Base-by-base conservation (phyloP, 2,888 invertebrate genomes). In the Eupithecia inturbata region DNA sequence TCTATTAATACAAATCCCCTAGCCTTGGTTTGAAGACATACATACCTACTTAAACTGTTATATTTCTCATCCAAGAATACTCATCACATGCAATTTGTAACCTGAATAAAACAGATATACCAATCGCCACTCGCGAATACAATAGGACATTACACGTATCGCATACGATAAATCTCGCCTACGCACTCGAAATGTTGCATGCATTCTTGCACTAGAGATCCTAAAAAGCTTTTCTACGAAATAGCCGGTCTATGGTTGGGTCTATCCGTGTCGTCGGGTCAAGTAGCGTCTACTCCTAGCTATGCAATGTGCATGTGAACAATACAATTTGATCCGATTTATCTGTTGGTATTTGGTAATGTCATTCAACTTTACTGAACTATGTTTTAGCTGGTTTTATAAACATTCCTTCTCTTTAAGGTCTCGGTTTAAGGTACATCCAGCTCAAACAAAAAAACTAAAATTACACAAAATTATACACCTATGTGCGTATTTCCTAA, bases 181-280 rank as follows among this genome's bases (percentile, higher is more conserved):
- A 88, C 89, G 85, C 88, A 79, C 82, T 84, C 80, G 75, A 85
- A 84, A 86, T 84, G 83, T 84, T 84, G 82, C 79, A 83, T 78
- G 74, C 77, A 81, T 83, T 80, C 81, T 84, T 84, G 83, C 80
- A 84, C 82, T 81, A 85, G 85, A 82, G 83, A 83, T 88, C 84
- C 86, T 83, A 86, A 89, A 87, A 79, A 82, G 82, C 72, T 82
- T 83, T 90, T 90, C 89, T 85, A 82, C 84, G 89, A 90, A 89
- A 83, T 82, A 83, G 80, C 78, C 82, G 75, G 84, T 78, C 81
- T 82, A 84, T 85, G 83, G 82, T 82, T 81, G 84, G 83, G 83
- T 82, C 84, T 87, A 85, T 82, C 79, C 84, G 80, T 76, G 79
- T 78, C 80, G 79, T 78, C 80, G 81, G 78, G 81, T 87, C 84